Conservation (phyloP, 2,888 invertebrate species). For the Pseudococcus jackbeardsleyi region DNA sequence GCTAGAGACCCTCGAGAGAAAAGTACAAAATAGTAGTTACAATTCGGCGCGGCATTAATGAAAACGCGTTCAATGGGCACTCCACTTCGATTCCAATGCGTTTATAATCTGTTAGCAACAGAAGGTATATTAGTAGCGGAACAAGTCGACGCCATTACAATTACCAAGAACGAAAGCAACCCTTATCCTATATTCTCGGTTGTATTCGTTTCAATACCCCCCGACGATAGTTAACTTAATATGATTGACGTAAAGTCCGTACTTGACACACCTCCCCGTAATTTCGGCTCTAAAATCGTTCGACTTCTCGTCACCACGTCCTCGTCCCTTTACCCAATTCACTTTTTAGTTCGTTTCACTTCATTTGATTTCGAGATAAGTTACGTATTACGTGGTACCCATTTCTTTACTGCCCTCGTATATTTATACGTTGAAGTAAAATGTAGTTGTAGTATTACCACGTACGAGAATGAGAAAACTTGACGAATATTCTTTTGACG, state of each 20-base stretch:
- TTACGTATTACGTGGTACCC: background rate
- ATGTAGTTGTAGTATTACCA: background rate
- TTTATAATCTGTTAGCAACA: constrained; percentile 60
- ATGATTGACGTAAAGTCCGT: constrained; percentile 63
- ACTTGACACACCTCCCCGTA: constrained; percentile 63
- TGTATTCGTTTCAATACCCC: constrained; percentile 64
- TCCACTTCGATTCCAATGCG: constrained; percentile 56
- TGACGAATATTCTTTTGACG: constrained; percentile 31
- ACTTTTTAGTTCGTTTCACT: constrained; percentile 45
- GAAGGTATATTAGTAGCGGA: constrained; percentile 49
- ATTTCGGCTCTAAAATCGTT: constrained; percentile 57
- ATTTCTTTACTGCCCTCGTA: background rate
- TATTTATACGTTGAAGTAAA: background rate
- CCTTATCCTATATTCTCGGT: constrained; percentile 57
- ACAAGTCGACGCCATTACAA: constrained; percentile 55
- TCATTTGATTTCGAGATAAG: constrained; percentile 58
- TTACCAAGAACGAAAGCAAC: constrained; percentile 62
- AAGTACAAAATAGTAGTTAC: constrained; percentile 57
- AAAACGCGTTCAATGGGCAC: constrained; percentile 57
- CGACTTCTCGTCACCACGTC: constrained; percentile 54
- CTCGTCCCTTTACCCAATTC: constrained; percentile 24
- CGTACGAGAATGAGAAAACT: background rate
- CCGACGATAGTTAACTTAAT: constrained; percentile 64
- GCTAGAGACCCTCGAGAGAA: constrained; percentile 57
- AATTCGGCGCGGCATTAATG: constrained; percentile 53